A percentile compares a stretch with the other conserved stretches of the same genome.
Conservation (phyloP, 2,113 vertebrate genomes). For the Indicator maculatus region DNA sequence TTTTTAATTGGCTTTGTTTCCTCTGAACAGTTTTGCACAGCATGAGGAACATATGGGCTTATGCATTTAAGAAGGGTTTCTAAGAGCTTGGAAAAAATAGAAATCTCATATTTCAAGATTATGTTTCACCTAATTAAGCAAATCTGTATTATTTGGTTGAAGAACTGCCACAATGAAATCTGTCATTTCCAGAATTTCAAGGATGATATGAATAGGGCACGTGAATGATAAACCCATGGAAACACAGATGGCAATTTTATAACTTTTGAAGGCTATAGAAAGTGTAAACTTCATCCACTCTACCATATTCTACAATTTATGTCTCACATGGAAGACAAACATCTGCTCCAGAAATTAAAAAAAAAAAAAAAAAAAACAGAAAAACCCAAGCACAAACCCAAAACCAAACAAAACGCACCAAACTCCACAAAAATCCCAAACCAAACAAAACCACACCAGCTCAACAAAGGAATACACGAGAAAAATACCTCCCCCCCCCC, state of each 20-base stretch:
- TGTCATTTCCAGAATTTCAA: not conserved
- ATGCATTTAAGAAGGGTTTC: not conserved
- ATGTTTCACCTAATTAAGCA: constrained; percentile 35
- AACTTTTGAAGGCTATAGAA: not conserved
- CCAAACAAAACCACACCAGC: no score
- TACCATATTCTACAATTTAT: constrained; percentile 28
- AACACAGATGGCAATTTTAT: constrained; percentile 44
- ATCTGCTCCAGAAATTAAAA: constrained; percentile 7
- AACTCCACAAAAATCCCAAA: no score
- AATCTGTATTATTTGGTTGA: not conserved
- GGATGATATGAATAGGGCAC: not conserved
- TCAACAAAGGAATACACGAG: no score
- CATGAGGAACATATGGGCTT: constrained; percentile 4
- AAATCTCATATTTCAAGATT: constrained; percentile 3
- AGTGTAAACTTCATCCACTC: not conserved
- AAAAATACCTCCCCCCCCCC: no score
- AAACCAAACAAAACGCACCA: not conserved
- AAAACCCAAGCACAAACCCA: not conserved
- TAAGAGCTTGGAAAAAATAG: not conserved
- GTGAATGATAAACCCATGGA: not conserved
- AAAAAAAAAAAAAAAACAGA: not conserved
- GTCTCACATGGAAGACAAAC: constrained; percentile 1
- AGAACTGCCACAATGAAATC: not conserved
- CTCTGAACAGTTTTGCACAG: not conserved
- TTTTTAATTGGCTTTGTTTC: constrained; percentile 20